Percentiles rank a stretch among this genome's conserved stretches.
Evolutionary conservation across 2,888 invertebrate species (phyloP).

Genomic region (Papilio elwesi): DNA sequence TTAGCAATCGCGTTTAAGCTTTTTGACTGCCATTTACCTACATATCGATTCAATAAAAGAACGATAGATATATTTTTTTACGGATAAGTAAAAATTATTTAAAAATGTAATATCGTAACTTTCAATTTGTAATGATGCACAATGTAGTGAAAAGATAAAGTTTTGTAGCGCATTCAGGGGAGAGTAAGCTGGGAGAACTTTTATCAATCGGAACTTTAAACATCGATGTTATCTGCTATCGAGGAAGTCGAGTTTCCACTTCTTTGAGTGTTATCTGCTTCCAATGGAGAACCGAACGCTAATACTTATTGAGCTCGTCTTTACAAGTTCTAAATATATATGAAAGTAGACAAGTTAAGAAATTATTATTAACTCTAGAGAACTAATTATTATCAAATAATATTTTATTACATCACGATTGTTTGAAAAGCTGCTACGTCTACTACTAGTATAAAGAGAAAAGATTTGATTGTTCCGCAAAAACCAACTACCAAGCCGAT

Average conservation of each 20-base stretch:
- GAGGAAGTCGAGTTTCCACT: conserved; percentile 16
- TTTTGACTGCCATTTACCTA: neutral
- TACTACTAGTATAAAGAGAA: too few species aligned
- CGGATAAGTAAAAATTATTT: too few species aligned
- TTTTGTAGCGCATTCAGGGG: neutral
- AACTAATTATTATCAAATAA: too few species aligned
- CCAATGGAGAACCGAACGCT: conserved; percentile 4
- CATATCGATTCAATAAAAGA: too few species aligned
- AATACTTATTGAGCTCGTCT: conserved; percentile 18
- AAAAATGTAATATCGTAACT: too few species aligned
- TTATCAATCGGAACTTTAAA: conserved; percentile 13
- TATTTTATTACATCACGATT: too few species aligned
- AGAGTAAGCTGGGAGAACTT: conserved; percentile 13
- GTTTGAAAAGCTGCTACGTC: too few species aligned
- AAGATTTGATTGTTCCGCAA: too few species aligned
- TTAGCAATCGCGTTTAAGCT: neutral
- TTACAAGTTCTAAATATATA: conserved; percentile 7
- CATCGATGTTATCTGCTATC: conserved; percentile 11
- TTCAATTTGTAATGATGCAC: conserved; percentile 1
- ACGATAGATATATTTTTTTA: too few species aligned
- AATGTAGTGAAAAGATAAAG: neutral
- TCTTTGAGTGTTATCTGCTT: conserved; percentile 12
- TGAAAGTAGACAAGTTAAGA: conserved; percentile 2
- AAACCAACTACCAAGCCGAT: too few species aligned
- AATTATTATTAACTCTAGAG: too few species aligned